These are phyloP conservation scores for Piscicola geometra DNA, from an alignment of 2,888 invertebrate genomes.

Conservation along the genomic window DNA sequence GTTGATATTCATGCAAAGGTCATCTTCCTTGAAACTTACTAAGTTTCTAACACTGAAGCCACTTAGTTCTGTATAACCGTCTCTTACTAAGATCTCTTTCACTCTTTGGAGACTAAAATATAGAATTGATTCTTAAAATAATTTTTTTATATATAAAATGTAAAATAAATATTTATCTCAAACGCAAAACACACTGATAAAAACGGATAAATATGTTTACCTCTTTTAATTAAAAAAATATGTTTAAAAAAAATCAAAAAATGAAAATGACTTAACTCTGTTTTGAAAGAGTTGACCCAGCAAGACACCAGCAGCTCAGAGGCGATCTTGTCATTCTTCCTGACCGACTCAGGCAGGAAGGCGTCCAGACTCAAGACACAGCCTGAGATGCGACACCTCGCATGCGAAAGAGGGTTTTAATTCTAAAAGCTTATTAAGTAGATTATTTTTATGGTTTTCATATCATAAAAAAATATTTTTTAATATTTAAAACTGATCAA, in stretches of 20 bases:
- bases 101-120: not conserved
- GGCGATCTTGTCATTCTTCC: constrained; percentile 48
- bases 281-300: constrained; percentile 53
- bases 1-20: too few species aligned
- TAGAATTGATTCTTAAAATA: not conserved
- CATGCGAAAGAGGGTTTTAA: constrained; percentile 41
- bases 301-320: constrained; percentile 47
- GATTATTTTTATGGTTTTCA: too few species aligned
- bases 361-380: constrained; percentile 48
- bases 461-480: too few species aligned
- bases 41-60: not conserved
- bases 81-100: not conserved
- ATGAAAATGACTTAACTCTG: constrained; percentile 44
- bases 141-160: not conserved
- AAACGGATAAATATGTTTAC: not conserved
- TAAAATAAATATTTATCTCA: not conserved
- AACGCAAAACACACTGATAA: not conserved
- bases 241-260: not conserved
- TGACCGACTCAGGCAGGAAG: constrained; percentile 50
- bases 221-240: not conserved
- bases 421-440: not conserved
- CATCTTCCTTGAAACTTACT: not conserved
- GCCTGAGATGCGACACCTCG: constrained; percentile 46
- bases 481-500: not conserved
- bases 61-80: not conserved